These are phyloP conservation scores for Monochamus alternatus DNA, from an alignment of 2,888 invertebrate genomes.

Conservation along the genomic window DNA sequence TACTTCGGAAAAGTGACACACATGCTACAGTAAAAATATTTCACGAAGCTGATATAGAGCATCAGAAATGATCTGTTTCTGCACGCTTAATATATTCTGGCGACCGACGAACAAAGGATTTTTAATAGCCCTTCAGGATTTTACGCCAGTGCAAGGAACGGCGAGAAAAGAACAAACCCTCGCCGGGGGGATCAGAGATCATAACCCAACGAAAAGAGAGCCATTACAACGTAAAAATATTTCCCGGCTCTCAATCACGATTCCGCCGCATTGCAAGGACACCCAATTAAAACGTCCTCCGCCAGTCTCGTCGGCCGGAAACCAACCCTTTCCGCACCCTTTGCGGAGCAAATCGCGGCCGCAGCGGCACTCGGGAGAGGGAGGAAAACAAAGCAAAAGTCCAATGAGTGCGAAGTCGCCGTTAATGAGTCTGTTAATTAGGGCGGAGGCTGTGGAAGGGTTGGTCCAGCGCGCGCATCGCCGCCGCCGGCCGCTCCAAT, in stretches of 20 bases:
- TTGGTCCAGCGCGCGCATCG: conserved; percentile 67
- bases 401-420: conserved; percentile 51
- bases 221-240: conserved; percentile 24
- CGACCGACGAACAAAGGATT: too few species aligned
- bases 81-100: too few species aligned
- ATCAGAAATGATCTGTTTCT: too few species aligned
- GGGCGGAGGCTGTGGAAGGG: conserved; percentile 69
- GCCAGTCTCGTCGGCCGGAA: conserved; percentile 20
- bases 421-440: conserved; percentile 67
- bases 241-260: conserved; percentile 32
- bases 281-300: conserved; percentile 43
- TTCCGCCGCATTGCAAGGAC: conserved; percentile 32
- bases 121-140: too few species aligned
- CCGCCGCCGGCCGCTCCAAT: conserved; percentile 72
- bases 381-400: conserved; percentile 50
- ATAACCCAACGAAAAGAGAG: conserved; percentile 7
- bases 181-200: background rate
- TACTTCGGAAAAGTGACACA: too few species aligned
- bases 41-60: too few species aligned
- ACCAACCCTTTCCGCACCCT: conserved; percentile 44
- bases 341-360: conserved; percentile 17
- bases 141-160: too few species aligned
- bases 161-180: background rate
- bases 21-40: too few species aligned
- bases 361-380: conserved; percentile 24